phyloP scores from a whole-genome alignment of 2,888 invertebrate genomes.

The Acleris literana region DNA sequence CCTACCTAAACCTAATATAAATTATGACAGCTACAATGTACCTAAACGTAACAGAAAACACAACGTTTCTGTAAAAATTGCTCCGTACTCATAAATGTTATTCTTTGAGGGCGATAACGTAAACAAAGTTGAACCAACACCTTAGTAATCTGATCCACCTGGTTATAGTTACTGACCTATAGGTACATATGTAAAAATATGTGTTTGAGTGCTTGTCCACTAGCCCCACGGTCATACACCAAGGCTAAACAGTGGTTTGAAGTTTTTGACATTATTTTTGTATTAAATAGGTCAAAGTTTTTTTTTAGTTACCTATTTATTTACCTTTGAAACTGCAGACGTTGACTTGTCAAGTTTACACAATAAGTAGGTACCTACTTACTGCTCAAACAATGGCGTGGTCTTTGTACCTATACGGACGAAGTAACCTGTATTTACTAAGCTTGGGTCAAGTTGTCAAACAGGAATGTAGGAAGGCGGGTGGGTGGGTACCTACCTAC shows the following conservation, averaged over 20 bases:
- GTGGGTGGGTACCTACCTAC: too few relatives aligned
- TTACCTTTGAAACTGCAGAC: constrained; percentile 4
- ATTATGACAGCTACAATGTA: too few relatives aligned
- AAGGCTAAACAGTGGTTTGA: background rate
- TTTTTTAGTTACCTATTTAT: background rate
- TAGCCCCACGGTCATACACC: constrained; percentile 3
- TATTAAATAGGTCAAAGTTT: background rate
- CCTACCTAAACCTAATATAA: too few relatives aligned
- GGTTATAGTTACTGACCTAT: background rate
- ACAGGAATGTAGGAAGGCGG: background rate
- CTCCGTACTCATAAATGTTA: constrained; percentile 13
- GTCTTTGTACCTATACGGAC: constrained; percentile 6
- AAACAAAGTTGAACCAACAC: constrained; percentile 15
- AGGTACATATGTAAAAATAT: background rate
- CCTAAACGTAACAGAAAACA: too few relatives aligned
- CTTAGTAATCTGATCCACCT: constrained; percentile 21
- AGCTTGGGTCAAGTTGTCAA: constrained; percentile 5
- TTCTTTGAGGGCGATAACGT: constrained; percentile 24
- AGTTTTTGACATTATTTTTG: background rate
- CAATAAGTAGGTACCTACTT: too few relatives aligned
- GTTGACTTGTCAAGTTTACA: constrained; percentile 3
- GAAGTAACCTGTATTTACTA: constrained; percentile 5
- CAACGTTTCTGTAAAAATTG: too few relatives aligned
- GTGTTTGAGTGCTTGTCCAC: constrained; percentile 14
- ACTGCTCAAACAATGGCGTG: constrained; percentile 17